A percentile compares a stretch with the other conserved stretches of the same genome.
Evolutionary conservation across 2,888 invertebrate species (phyloP).

Genomic region (Epiblema foenella): DNA sequence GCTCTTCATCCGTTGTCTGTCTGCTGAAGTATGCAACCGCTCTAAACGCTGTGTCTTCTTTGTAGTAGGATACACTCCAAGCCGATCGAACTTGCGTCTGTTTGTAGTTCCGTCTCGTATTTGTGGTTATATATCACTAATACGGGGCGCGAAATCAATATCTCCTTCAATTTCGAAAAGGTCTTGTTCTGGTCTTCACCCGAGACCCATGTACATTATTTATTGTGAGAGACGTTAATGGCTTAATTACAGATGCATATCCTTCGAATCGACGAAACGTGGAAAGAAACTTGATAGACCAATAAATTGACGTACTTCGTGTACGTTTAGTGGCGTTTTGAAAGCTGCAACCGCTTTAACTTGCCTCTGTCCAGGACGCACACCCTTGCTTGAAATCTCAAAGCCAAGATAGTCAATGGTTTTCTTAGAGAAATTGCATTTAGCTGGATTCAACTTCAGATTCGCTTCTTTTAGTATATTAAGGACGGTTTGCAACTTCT

Average conservation of each 20-base stretch:
- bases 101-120: background rate
- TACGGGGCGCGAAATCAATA: background rate
- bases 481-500: background rate
- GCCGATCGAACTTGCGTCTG: background rate
- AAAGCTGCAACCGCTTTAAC: background rate
- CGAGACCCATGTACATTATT: background rate
- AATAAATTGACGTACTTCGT: conserved; percentile 1
- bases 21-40: background rate
- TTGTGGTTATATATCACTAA: background rate
- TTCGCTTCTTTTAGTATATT: background rate
- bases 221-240: background rate
- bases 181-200: background rate
- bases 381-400: background rate
- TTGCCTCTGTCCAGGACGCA: background rate
- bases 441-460: background rate
- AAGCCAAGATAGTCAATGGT: background rate
- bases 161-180: background rate
- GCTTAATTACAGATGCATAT: background rate
- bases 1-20: background rate
- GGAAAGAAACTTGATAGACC: background rate
- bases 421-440: background rate
- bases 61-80: background rate
- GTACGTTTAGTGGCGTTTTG: background rate
- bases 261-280: background rate
- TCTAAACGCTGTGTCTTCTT: background rate